Evolutionary conservation across 2,797 vertebrate genomes (phyloP), one percentile per base, ranked within the genome.

Genomic region (Cirrhinus molitorella): DNA sequence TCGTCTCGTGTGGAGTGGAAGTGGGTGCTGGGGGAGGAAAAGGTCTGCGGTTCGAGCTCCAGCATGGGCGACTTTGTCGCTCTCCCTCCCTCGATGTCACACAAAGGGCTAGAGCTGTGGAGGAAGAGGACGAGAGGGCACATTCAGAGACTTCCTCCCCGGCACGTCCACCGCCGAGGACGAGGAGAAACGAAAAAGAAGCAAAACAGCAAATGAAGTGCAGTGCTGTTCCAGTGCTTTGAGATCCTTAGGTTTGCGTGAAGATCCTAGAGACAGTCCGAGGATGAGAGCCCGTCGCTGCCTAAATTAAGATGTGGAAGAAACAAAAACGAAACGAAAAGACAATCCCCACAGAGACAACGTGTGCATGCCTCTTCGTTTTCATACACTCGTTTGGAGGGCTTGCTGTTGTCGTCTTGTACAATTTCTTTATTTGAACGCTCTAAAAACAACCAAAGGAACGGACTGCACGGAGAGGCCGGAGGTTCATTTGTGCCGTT

Each of bases 401-500:
- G 81, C 85, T 85, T 76, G 75, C 74, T 73, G 83, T 77, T 67
- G 75, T 85, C 78, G 72, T 82, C 87, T 82, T 83, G 79, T 84
- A 71, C 85, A 84, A 84, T 85, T 79, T 85, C 90, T 91, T 87
- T 86, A 87, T 88, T 68, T 86, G 90, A 91, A 89, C 93, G 91
- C 88, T 90, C 89, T 86, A 90, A 91, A 91, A 91, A 91, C 87
- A 91, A 92, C 90, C 88, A 80, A 89, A 89, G 84, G 89, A 90
- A 88, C 63, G 57, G 90, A 80, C 43, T 47, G 66, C 78, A 63
- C 51, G 80, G 57, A 86, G 74, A 45, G 88, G 90, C 80, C 2
- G 85, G 70, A 49, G 5, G 87, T 94, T 99, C 97, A 99, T 97
- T 99, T 99, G 94, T 99, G 97, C 89, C 98, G 96, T 76, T 96